These are phyloP conservation scores for Lepidocolaptes lacrymiger DNA, from an alignment of 2,797 vertebrate genomes.

Conservation along the genomic window DNA sequence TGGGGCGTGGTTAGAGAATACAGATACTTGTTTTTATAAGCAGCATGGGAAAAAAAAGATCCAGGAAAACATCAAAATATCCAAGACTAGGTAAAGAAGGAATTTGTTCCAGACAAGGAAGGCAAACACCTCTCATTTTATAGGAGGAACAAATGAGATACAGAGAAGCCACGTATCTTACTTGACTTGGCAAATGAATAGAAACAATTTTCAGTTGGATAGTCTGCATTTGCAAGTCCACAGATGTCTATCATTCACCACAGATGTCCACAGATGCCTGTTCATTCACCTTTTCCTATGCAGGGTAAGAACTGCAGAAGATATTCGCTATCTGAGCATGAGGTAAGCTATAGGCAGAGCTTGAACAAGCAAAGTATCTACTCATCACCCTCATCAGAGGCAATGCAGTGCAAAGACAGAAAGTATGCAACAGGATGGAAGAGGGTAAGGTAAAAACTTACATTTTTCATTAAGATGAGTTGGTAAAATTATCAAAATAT, in stretches of 20 bases:
- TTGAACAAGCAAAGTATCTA: not conserved
- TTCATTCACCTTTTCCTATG: not conserved
- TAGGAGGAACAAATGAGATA: not conserved
- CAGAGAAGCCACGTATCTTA: not conserved
- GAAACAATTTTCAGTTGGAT: not conserved
- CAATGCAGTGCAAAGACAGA: not conserved
- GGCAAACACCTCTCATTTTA: not conserved
- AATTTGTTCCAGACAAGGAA: not conserved
- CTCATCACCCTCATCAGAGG: not conserved
- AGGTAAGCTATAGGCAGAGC: not conserved
- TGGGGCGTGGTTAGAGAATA: not conserved
- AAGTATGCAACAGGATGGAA: not conserved
- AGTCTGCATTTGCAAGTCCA: not conserved
- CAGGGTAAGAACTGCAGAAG: not conserved
- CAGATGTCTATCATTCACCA: not conserved
- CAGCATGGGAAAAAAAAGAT: not conserved
- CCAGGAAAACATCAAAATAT: not conserved
- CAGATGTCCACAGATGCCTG: not conserved
- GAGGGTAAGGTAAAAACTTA: not conserved
- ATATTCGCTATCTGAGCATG: not conserved
- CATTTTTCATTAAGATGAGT: not conserved
- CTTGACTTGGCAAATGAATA: not conserved
- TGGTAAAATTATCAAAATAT: not conserved
- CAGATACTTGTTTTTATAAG: not conserved
- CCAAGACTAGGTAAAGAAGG: not conserved